Conservation (phyloP, 2,797 vertebrate species). For the Hirundo rustica region DNA sequence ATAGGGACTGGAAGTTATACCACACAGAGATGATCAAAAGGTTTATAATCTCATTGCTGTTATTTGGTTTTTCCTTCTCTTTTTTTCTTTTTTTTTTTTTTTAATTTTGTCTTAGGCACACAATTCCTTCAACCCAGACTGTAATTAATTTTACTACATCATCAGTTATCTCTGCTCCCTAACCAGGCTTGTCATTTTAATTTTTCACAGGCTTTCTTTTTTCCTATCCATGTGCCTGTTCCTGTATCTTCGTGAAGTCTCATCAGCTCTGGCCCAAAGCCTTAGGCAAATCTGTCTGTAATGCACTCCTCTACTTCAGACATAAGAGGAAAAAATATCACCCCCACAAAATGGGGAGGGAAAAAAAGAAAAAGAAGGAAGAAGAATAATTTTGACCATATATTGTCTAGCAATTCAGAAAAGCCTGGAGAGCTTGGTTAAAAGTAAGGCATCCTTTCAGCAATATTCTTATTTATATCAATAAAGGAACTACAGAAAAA, state of each 20-base stretch:
- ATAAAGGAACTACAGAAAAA: neutral
- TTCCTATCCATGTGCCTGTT: slow-evolving; percentile 44
- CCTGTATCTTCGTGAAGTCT: slow-evolving; percentile 58
- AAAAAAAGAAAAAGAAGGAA: neutral
- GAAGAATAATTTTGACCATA: neutral
- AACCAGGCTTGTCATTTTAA: slow-evolving; percentile 73
- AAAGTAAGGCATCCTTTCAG: neutral
- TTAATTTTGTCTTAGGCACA: slow-evolving; percentile 54
- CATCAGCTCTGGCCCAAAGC: slow-evolving; percentile 62
- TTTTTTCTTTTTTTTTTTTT: slow-evolving; percentile 35
- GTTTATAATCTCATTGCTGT: slow-evolving; percentile 59
- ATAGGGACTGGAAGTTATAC: neutral
- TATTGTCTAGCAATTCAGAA: neutral
- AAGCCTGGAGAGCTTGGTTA: neutral
- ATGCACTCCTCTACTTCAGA: slow-evolving; percentile 41
- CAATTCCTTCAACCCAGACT: slow-evolving; percentile 49
- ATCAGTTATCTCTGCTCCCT: slow-evolving; percentile 62
- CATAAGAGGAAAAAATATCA: slow-evolving; percentile 2
- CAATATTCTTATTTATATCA: neutral
- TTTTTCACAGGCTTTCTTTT: slow-evolving; percentile 69
- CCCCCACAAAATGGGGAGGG: neutral
- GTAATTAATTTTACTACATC: slow-evolving; percentile 72
- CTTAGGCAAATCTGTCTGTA: slow-evolving; percentile 61
- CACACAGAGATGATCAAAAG: slow-evolving; percentile 38
- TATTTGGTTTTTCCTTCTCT: slow-evolving; percentile 8